Evolutionary conservation across 2,113 vertebrate species (phyloP), one percentile per base, ranked within the genome.

Genomic region (Phalacrocorax carbo): DNA sequence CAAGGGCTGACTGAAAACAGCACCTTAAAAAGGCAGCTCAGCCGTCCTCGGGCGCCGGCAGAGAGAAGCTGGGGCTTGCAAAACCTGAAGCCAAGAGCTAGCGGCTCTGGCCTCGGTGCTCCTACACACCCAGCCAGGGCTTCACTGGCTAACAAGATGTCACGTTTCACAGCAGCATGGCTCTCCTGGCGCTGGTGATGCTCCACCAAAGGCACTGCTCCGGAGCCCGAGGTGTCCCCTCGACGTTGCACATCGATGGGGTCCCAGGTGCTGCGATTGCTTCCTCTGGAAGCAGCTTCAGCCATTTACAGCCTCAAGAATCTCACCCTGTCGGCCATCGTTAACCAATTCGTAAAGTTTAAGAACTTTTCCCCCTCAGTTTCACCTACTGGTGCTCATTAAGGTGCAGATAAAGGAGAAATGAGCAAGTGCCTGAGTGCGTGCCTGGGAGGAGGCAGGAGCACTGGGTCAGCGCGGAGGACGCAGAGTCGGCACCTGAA

Each of bases 171-270:
- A 10, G 51, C 66, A 36, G 21, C 1, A 5, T 1, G 13, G 86
- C 55, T 64, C 32, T 93, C 36, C 55, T 2, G 61, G 48, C 1
- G 1, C 44, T 5, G 44, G 72, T 4, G 70, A 54, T 15, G 36
- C 44, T 49, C 36, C 82, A 44, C 2, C 5, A 0, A 22, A 18
- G 52, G 82, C 68, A 12, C 1, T 3, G 11, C 76, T 51, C 58
- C 1, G 1, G 20, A 57, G 34, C 66, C n/a, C 0, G 0, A 4
- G 36, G 49, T 2, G 21, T 52, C 54, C 60, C 40, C 51, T 32
- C 34, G 2, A 16, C 0, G 22, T 4, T 22, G 49, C 49, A 55
- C 70, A 26, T 15, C 8, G 1, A 3, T 0, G 2, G 64, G 14
- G 23, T 30, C 49, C 65, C 48, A 40, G 30, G 17, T 1, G 5